A percentile compares a stretch with the other conserved stretches of the same genome.
phyloP scores from a whole-genome alignment of 2,888 invertebrate species.

The Netelia virgata region DNA sequence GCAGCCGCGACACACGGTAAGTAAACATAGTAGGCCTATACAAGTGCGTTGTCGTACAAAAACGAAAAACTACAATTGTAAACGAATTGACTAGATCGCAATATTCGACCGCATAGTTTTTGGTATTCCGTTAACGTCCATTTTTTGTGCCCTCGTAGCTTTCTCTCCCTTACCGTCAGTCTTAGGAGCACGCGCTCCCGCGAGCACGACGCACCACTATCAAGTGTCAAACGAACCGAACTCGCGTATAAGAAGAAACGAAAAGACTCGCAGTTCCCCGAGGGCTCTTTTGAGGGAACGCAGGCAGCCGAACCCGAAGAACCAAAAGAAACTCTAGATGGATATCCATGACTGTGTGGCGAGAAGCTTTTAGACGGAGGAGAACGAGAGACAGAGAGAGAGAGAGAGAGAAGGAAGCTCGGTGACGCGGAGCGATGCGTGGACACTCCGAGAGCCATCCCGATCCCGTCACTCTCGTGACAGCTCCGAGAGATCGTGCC shows the following conservation, averaged over 20 bases:
- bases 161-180: conserved; percentile 14
- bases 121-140: background rate
- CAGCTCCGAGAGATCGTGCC: conserved; percentile 67
- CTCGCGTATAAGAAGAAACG: conserved; percentile 65
- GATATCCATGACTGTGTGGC: conserved; percentile 62
- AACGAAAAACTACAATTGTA: too few relatives aligned
- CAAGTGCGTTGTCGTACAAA: too few relatives aligned
- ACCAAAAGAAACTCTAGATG: conserved; percentile 65
- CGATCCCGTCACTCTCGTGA: conserved; percentile 70
- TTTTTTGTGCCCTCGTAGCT: conserved; percentile 7
- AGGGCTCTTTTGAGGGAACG: conserved; percentile 50
- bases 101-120: too few relatives aligned
- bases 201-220: conserved; percentile 74
- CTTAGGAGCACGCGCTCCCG: conserved; percentile 18
- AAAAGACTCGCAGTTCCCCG: conserved; percentile 54
- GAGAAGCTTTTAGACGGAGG: conserved; percentile 56
- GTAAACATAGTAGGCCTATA: too few relatives aligned
- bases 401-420: conserved; percentile 1
- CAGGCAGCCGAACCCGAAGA: conserved; percentile 47
- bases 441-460: conserved; percentile 65
- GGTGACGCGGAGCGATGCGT: conserved; percentile 45
- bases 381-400: background rate
- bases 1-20: too few relatives aligned
- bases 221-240: conserved; percentile 82
- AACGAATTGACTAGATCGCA: too few relatives aligned